Percentiles rank a stretch among this genome's conserved stretches.
Evolutionary conservation across 1,140 invertebrate species (phyloP).

Genomic region (Drosophila busckii): DNA sequence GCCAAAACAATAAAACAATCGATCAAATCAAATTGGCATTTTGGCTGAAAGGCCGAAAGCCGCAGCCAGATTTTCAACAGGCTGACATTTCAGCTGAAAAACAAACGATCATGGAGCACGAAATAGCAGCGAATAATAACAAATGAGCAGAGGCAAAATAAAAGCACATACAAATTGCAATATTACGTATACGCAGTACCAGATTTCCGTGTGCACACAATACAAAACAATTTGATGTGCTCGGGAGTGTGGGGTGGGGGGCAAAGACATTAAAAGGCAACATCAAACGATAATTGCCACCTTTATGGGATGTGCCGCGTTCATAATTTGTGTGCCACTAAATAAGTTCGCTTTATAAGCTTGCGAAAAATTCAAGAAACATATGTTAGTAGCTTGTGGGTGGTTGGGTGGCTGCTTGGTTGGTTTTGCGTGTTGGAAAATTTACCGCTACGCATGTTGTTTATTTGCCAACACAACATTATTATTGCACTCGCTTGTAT

Average conservation of each 20-base stretch:
- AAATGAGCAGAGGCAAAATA: no score
- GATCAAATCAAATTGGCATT: constrained; percentile 23
- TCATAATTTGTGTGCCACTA: constrained; percentile 30
- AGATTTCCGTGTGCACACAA: no score
- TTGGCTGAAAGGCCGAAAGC: no score
- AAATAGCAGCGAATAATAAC: no score
- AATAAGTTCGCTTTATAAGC: constrained; percentile 19
- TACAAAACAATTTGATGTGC: no score
- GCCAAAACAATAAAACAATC: constrained; percentile 14
- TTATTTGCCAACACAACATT: constrained; percentile 40
- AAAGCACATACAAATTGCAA: no score
- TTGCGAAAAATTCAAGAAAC: constrained; percentile 5
- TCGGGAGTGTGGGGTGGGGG: background rate
- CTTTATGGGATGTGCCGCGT: constrained; percentile 30
- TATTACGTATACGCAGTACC: no score
- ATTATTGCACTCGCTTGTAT: constrained; percentile 39
- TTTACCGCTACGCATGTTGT: constrained; percentile 22
- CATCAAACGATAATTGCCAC: constrained; percentile 41
- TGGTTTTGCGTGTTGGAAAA: constrained; percentile 18
- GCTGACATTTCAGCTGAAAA: no score
- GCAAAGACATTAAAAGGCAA: constrained; percentile 27
- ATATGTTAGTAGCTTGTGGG: no score
- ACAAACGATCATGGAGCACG: no score
- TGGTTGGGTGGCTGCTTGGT: no score
- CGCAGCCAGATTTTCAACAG: no score